Percentiles rank a stretch among this genome's conserved stretches.
Evolutionary conservation across 1,140 invertebrate species (phyloP).

Genomic region (Campoletis sonorensis): DNA sequence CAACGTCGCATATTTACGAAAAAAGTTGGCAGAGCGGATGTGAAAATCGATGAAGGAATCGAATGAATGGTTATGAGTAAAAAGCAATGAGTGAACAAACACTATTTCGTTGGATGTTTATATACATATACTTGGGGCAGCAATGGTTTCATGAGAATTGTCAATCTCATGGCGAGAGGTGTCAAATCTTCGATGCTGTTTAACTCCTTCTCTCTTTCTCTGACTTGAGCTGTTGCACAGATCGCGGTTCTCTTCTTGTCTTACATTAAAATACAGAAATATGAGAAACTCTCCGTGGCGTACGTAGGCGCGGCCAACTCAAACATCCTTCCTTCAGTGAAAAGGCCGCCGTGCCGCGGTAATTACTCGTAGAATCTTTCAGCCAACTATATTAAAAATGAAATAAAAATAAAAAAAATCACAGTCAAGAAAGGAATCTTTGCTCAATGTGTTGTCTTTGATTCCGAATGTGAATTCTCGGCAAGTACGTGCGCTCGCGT

Average conservation of each 20-base stretch:
- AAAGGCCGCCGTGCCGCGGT: conserved; percentile 33
- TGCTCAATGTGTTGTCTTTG: neutral
- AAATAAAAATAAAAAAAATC: neutral
- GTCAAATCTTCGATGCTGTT: conserved; percentile 61
- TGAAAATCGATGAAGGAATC: conserved; percentile 6
- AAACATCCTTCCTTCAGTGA: conserved; percentile 72
- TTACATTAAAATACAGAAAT: conserved; percentile 54
- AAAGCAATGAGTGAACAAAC: conserved; percentile 27
- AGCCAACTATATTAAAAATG: neutral
- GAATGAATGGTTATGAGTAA: conserved; percentile 14
- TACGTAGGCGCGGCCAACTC: conserved; percentile 68
- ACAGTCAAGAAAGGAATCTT: neutral
- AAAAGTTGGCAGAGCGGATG: neutral
- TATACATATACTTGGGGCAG: conserved; percentile 13
- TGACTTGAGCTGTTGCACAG: conserved; percentile 5
- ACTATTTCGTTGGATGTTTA: neutral
- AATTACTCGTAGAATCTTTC: conserved; percentile 13
- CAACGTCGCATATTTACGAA: neutral
- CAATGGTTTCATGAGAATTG: conserved; percentile 68
- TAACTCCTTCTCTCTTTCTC: neutral
- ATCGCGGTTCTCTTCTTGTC: conserved; percentile 11
- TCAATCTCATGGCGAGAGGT: conserved; percentile 68
- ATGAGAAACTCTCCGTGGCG: conserved; percentile 62
- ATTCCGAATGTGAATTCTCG: neutral
- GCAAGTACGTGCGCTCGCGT: neutral